Base-by-base conservation (phyloP, 2,888 invertebrate genomes). In the Rhagium mordax region DNA sequence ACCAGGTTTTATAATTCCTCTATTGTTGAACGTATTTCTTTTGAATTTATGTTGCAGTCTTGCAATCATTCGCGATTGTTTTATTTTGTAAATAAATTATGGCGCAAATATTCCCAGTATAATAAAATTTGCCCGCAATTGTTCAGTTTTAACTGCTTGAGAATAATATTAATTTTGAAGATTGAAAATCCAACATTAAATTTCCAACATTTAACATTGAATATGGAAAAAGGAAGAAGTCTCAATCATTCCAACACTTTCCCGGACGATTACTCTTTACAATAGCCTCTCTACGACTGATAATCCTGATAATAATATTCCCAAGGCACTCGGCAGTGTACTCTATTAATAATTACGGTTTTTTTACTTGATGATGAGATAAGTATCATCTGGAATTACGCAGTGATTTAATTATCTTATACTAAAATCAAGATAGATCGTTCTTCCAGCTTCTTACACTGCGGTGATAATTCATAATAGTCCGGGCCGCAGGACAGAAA, bases 11-110 rank as follows among this genome's bases (percentile, higher is more conserved):
- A n/a, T 24, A 57, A 57, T 57, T 57, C 55, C 16, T 57, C 59
- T 16, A 60, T 60, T 33, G 59, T 55, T 4, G 29, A 29, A 59
- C 16, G 21, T 21, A 18, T 60, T 24, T 2, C 47, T 21, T 47
- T 20, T 61, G 59, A 61, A 13, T 61, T 61, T 61, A 61, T 61
- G 6, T 13, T 61, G 29, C 13, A 16, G 41, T 33, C 59, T 33
- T 8, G 47, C n/a, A 61, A 47, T 61, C 47, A 61, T 61, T 61
- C 21, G 47, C 48, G 48, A 13, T 59, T 29, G 16, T 59, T 41
- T n/a, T n/a, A 41, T 61, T 61, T 48, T 21, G 21, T 21, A 21
- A 2, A 24, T 18, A 15, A 48, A 48, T 61, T 61, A 61, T 61
- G n/a, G 15, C n/a, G 21, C 21, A 27, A 20, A 18, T 2, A 51